Evolutionary conservation across 2,888 invertebrate species (phyloP).

Genomic region (Capitulum mitella): DNA sequence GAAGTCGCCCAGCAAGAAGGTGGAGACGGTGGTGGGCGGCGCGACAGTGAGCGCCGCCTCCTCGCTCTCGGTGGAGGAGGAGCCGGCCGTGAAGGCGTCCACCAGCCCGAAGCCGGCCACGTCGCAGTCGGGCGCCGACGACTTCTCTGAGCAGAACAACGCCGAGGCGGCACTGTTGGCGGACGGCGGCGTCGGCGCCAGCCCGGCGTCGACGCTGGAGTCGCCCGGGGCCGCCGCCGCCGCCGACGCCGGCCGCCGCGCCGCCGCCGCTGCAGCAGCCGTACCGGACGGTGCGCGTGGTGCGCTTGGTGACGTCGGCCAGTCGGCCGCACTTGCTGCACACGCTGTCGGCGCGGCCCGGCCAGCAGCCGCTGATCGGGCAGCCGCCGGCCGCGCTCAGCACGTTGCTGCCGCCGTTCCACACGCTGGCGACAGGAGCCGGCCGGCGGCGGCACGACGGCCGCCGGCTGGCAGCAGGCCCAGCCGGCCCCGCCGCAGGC

Average conservation of each 20-base stretch:
- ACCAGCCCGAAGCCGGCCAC: neutral
- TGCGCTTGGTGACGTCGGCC: constrained; percentile 1
- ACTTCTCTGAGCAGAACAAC: neutral
- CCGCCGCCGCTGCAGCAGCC: neutral
- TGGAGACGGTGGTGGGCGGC: constrained; percentile 27
- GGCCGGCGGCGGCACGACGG: neutral
- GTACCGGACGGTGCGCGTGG: constrained; percentile 10
- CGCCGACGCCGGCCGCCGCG: neutral
- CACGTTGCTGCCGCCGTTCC: constrained; percentile 20
- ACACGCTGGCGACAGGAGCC: constrained; percentile 2
- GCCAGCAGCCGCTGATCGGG: neutral
- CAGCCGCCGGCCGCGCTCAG: constrained; percentile 1
- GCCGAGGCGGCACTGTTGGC: neutral
- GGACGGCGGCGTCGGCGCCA: neutral
- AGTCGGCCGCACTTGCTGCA: neutral
- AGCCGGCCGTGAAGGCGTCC: neutral
- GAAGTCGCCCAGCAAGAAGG: constrained; percentile 35
- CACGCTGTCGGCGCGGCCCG: neutral
- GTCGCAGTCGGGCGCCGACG: neutral
- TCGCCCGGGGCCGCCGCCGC: neutral
- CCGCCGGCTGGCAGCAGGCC: neutral
- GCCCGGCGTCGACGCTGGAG: neutral
- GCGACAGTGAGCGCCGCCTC: too few species aligned
- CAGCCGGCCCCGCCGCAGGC: neutral
- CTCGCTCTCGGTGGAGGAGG: neutral